A percentile compares a stretch with the other conserved stretches of the same genome.
Evolutionary conservation across 2,113 vertebrate species (phyloP).

Genomic region (zebrafish (Danio rerio)): GRCz12tu NC_133181.1:39536501-39537000

Average conservation of each 20-base stretch:
- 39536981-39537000: not conserved
- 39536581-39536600: not conserved
- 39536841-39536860: no score
- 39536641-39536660: not conserved
- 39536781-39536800: not conserved
- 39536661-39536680: not conserved
- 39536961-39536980: not conserved
- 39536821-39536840: conserved; percentile 19
- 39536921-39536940: not conserved
- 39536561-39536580: not conserved
- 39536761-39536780: conserved; percentile 1
- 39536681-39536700: not conserved
- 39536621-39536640: not conserved
- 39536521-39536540: not conserved
- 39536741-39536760: not conserved
- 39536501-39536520: not conserved
- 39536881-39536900: not conserved
- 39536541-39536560: not conserved
- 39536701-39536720: conserved; percentile 1
- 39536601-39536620: not conserved
- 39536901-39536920: not conserved
- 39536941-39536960: not conserved
- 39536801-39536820: conserved; percentile 24
- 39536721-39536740: not conserved
- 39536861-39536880: no score